These are phyloP conservation scores for Rhea americana DNA, from an alignment of 2,113 vertebrate species.

Conservation along the genomic window DNA sequence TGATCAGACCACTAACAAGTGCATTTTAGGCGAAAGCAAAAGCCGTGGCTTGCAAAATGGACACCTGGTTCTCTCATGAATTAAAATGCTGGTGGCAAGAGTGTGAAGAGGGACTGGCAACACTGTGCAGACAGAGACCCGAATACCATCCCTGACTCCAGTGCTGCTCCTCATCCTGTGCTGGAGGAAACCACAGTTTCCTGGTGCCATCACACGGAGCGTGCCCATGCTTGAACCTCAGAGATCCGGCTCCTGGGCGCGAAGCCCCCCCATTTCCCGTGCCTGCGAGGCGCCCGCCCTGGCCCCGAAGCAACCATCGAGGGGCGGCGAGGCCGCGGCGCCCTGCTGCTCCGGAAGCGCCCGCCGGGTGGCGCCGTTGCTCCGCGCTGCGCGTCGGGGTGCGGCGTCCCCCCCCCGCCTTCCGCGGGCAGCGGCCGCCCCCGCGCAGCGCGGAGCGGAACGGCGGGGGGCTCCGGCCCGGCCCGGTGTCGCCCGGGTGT, in stretches of 20 bases:
- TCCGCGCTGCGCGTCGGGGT: not conserved
- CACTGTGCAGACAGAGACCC: not conserved
- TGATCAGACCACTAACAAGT: not conserved
- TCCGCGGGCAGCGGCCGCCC: not conserved
- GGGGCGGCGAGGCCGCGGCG: no score
- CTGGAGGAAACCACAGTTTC: not conserved
- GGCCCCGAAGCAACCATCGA: not conserved
- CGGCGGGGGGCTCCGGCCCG: no score
- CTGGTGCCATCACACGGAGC: not conserved
- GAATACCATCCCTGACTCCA: not conserved
- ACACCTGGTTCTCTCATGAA: not conserved
- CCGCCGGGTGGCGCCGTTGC: not conserved
- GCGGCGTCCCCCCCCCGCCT: no score
- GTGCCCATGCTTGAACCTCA: not conserved
- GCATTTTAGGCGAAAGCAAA: not conserved
- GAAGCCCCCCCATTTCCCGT: not conserved
- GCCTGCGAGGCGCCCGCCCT: not conserved
- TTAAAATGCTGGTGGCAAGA: not conserved
- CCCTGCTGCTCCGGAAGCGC: rapidly evolving
- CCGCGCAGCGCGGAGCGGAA: no score
- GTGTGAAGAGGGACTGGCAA: not conserved
- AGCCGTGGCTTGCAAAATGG: not conserved
- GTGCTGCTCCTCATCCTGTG: not conserved
- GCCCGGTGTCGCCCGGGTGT: no score
- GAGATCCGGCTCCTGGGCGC: not conserved